Base-by-base conservation (phyloP, 2,888 invertebrate genomes). In the Salpingus planirostris region DNA sequence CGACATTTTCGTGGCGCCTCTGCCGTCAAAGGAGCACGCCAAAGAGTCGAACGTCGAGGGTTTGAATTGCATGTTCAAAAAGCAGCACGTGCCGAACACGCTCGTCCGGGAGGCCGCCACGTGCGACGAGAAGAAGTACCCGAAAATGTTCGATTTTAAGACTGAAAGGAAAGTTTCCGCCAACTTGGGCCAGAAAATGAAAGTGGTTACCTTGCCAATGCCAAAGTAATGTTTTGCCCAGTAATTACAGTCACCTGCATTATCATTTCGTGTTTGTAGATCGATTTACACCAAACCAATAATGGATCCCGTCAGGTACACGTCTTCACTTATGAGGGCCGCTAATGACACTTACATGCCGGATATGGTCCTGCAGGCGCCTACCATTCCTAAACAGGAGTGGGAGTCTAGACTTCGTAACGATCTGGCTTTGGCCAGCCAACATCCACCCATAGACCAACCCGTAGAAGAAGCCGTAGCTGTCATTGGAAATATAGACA, bases 401-500 rank as follows among this genome's bases (percentile, higher is more conserved):
- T 81, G 80, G 78, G 78, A 80, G 58, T 55, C 60, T 30, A 57
- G 57, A 39, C 54, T 76, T 22, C 66, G 66, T 36, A 67, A 66
- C 42, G 74, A 75, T 55, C 55, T 76, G 25, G 57, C 65, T 27
- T 50, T 73, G 39, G 63, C 69, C 13, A 64, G 70, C 15, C 67
- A 67, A 44, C 59, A 68, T 49, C 67, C 70, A 29, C 67, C 73
- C 11, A 59, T 78, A 21, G 87, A 86, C 53, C 78, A 80, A 49
- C 72, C 80, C 21, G 74, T 84, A 0, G 70, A 78, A 29, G 88
- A 89, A 62, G 78, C 88, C 28, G 72, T 89, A 23, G 89, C 87
- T 42, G 80, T 92, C 40, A 69, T 91, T 15, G 91, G 85, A 1
- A 79, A 86, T 54, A 73, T 77, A 42, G 80, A 83, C 52, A 80